Conservation (phyloP, 2,113 vertebrate genomes). For the Oreochromis spilurus region DNA sequence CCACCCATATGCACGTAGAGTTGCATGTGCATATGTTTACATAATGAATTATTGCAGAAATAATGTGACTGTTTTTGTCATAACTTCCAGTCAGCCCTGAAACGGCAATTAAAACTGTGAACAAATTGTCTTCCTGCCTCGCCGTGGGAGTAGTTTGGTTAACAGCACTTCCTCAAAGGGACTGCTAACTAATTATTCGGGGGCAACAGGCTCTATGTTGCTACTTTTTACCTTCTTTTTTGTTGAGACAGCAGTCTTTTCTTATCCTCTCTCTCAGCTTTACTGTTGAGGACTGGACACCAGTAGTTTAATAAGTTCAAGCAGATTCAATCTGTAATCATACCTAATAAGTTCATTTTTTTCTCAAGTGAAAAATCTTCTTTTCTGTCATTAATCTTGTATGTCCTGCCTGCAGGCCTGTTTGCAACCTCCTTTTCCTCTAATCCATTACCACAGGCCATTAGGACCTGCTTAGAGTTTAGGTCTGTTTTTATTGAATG, state of each 20-base stretch:
- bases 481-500: constrained; percentile 59
- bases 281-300: neutral
- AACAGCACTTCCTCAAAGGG: constrained; percentile 17
- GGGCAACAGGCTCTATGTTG: neutral
- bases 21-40: neutral
- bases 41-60: neutral
- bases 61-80: neutral
- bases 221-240: constrained; percentile 1
- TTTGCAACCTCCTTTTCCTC: neutral
- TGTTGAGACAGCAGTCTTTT: neutral
- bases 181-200: neutral
- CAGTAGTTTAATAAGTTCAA: neutral
- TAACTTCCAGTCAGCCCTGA: neutral
- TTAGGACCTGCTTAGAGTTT: constrained; percentile 46
- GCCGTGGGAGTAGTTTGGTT: neutral
- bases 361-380: neutral
- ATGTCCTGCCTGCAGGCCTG: neutral
- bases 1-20: neutral
- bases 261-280: neutral
- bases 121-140: neutral
- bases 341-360: neutral
- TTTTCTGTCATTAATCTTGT: neutral
- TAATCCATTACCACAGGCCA: constrained; percentile 47
- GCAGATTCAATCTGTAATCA: neutral
- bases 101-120: neutral